Evolutionary conservation across 2,888 invertebrate genomes (phyloP).

Genomic region (Volucella bombylans): DNA sequence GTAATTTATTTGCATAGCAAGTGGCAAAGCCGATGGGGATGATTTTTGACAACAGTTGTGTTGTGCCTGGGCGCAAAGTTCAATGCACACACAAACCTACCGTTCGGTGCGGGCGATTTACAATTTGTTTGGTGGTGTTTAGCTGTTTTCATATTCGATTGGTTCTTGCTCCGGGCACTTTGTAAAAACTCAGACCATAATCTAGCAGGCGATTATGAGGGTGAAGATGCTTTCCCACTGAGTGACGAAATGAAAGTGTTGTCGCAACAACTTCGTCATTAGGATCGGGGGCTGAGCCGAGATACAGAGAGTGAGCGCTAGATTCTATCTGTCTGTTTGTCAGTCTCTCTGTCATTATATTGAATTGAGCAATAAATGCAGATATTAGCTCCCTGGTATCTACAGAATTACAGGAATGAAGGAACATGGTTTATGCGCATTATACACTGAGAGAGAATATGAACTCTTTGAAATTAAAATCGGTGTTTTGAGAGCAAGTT

Average conservation of each 20-base stretch:
- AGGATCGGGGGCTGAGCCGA: conserved; percentile 14
- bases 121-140: conserved; percentile 14
- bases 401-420: background rate
- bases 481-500: background rate
- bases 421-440: conserved; percentile 10
- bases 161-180: background rate
- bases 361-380: conserved; percentile 6
- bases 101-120: conserved; percentile 1
- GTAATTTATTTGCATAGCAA: conserved; percentile 61
- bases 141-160: conserved; percentile 7
- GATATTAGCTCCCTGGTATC: background rate
- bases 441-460: background rate
- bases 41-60: background rate
- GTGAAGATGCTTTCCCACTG: background rate
- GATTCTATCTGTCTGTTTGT: conserved; percentile 22
- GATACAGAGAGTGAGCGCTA: conserved; percentile 23
- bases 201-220: background rate
- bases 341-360: background rate
- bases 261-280: conserved; percentile 58
- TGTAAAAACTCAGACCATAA: background rate
- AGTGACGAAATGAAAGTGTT: conserved; percentile 29
- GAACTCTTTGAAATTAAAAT: conserved; percentile 1
- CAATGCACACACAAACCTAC: conserved; percentile 48
- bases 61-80: conserved; percentile 48
- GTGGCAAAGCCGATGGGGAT: background rate